Evolutionary conservation across 2,113 vertebrate species (phyloP).

Genomic region (Apodemus speciosus): DNA sequence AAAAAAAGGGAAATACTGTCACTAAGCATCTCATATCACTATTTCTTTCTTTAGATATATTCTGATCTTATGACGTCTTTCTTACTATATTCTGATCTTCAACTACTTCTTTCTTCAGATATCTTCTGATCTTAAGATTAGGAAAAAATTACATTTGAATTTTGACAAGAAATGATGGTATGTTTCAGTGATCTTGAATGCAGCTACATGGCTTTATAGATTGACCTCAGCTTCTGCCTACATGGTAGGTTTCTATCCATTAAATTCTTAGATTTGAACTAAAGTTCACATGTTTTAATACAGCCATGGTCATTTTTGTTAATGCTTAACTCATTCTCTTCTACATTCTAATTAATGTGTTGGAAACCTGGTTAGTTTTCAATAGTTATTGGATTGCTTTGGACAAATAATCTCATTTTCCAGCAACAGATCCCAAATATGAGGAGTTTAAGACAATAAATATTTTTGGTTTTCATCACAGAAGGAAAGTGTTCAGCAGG

Average conservation of each 20-base stretch:
- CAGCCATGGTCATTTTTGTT: background rate
- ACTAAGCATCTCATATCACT: background rate
- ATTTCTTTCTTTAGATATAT: background rate
- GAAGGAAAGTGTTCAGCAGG: background rate
- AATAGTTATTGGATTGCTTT: background rate
- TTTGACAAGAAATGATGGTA: constrained; percentile 6
- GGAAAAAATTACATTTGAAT: background rate
- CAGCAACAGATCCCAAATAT: background rate
- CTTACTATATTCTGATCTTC: background rate
- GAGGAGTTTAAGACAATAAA: background rate
- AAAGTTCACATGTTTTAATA: background rate
- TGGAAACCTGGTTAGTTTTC: background rate
- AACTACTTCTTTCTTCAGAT: background rate
- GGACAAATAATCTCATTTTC: background rate
- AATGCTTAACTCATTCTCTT: background rate
- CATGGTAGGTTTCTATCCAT: background rate
- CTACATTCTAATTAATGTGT: background rate
- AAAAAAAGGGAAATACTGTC: background rate
- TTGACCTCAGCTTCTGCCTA: background rate
- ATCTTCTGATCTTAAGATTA: background rate
- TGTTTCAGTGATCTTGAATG: background rate
- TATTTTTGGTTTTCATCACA: background rate
- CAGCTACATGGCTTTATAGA: background rate
- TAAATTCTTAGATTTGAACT: background rate
- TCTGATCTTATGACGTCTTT: background rate